Percentiles rank a stretch among this genome's conserved stretches.
Conservation (phyloP, 2,888 invertebrate genomes). For the Erebia ligea region DNA sequence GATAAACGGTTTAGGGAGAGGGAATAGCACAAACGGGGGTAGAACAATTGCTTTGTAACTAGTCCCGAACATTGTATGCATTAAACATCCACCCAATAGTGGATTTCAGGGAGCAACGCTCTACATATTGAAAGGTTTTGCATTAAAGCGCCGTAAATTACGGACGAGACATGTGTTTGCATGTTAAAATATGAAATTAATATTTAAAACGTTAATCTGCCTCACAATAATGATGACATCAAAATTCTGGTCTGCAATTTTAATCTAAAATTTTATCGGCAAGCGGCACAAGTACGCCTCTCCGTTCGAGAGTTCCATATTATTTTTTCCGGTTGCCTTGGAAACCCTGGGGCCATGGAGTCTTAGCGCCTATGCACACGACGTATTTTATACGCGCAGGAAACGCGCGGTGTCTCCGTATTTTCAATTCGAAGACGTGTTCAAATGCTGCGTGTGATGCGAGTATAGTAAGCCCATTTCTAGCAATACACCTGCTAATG, state of each 20-base stretch:
- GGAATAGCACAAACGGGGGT: conserved; percentile 35
- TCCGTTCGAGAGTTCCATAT: no score
- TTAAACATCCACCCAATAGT: conserved; percentile 34
- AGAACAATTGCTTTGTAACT: conserved; percentile 43
- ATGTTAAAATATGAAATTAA: conserved; percentile 8
- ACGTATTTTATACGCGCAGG: no score
- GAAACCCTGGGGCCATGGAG: background rate
- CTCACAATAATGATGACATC: background rate
- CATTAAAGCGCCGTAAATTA: conserved; percentile 16
- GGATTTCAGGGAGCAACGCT: conserved; percentile 27
- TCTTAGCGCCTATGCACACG: no score
- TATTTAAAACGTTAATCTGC: conserved; percentile 3
- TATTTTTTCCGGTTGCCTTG: background rate
- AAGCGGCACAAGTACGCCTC: no score
- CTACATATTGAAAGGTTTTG: conserved; percentile 21
- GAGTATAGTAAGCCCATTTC: no score
- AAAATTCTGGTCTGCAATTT: background rate
- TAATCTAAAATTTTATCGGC: background rate
- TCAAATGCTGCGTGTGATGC: no score
- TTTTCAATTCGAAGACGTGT: no score
- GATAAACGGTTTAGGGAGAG: conserved; percentile 37
- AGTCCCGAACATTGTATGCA: conserved; percentile 40
- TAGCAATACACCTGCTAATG: no score
- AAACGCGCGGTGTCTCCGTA: no score
- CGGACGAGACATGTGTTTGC: conserved; percentile 3